Conservation (phyloP, 1,140 invertebrate species). For the Linepithema humile region DNA sequence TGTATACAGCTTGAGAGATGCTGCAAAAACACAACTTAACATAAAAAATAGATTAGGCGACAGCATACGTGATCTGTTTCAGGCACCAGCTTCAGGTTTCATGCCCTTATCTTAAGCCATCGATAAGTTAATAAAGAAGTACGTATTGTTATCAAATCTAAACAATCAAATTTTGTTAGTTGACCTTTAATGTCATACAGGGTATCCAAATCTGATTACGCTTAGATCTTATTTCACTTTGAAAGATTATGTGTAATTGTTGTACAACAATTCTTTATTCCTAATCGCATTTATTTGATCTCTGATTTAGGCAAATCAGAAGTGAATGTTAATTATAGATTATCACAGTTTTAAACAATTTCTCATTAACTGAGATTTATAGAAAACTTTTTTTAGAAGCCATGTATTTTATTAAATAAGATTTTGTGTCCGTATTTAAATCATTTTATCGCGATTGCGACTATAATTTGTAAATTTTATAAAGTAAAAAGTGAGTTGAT, state of each 20-base stretch:
- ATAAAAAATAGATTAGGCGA: slow-evolving; percentile 91
- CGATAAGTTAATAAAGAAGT: slow-evolving; percentile 48
- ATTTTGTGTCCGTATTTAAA: slow-evolving; percentile 27
- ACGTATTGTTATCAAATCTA: slow-evolving; percentile 41
- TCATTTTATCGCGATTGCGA: slow-evolving; percentile 4
- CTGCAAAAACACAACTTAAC: slow-evolving; percentile 93
- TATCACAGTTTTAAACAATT: slow-evolving; percentile 37
- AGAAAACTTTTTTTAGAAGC: slow-evolving; percentile 9
- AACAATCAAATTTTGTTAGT: slow-evolving; percentile 53
- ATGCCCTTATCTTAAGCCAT: slow-evolving; percentile 64
- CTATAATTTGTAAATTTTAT: not conserved
- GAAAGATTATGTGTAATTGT: not conserved
- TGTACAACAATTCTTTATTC: not conserved
- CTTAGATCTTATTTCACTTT: not conserved
- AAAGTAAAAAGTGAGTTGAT: not conserved
- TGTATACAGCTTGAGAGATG: slow-evolving; percentile 93
- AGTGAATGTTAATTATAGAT: not conserved
- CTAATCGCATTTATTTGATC: slow-evolving; percentile 44
- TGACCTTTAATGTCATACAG: slow-evolving; percentile 10
- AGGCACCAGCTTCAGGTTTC: not conserved
- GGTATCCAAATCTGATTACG: not conserved
- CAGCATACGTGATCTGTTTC: no score
- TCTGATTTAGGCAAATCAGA: slow-evolving; percentile 8
- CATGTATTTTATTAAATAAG: slow-evolving; percentile 5
- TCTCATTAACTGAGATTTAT: slow-evolving; percentile 11